Evolutionary conservation across 2,888 invertebrate genomes (phyloP).

Genomic region (Drosophila neonasuta): DNA sequence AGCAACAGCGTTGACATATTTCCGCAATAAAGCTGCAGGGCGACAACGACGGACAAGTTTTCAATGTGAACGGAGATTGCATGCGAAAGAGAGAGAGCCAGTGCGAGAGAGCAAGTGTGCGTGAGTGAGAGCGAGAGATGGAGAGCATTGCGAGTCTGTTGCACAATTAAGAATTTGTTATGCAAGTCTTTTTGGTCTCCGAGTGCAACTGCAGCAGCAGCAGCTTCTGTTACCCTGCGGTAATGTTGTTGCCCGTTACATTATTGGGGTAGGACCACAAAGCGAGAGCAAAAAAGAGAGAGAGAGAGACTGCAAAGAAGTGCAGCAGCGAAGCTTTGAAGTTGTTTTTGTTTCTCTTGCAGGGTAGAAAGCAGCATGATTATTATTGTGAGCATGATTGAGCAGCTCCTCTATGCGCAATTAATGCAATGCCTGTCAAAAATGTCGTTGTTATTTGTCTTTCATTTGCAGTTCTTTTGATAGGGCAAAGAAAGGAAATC

Average conservation of each 20-base stretch:
- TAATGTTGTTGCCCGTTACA: slow-evolving; percentile 52
- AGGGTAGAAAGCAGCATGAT: slow-evolving; percentile 4
- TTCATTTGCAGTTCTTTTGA: slow-evolving; percentile 16
- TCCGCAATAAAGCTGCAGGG: slow-evolving; percentile 72
- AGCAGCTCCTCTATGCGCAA: slow-evolving; percentile 46
- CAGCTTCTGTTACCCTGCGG: slow-evolving; percentile 38
- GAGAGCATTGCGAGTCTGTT: slow-evolving; percentile 46
- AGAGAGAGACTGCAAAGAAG: slow-evolving; percentile 4
- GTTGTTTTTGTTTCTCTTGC: slow-evolving; percentile 18
- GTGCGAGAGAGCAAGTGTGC: slow-evolving; percentile 12
- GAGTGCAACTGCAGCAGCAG: slow-evolving; percentile 47
- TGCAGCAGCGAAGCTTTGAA: slow-evolving; percentile 29
- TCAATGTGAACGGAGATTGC: slow-evolving; percentile 38
- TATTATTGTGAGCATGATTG: slow-evolving; percentile 40
- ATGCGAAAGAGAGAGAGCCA: not conserved
- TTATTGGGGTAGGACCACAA: slow-evolving; percentile 66
- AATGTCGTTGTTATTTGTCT: slow-evolving; percentile 21
- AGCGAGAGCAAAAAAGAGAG: slow-evolving; percentile 3
- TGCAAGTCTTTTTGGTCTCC: slow-evolving; percentile 65
- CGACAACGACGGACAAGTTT: slow-evolving; percentile 57
- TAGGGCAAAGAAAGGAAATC: slow-evolving; percentile 14
- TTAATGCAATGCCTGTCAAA: slow-evolving; percentile 50
- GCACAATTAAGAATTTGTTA: slow-evolving; percentile 77
- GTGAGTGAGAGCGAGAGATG: slow-evolving; percentile 12
- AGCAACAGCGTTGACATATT: slow-evolving; percentile 66